Conservation (phyloP, 2,797 vertebrate species). For the Acomys russatus region DNA sequence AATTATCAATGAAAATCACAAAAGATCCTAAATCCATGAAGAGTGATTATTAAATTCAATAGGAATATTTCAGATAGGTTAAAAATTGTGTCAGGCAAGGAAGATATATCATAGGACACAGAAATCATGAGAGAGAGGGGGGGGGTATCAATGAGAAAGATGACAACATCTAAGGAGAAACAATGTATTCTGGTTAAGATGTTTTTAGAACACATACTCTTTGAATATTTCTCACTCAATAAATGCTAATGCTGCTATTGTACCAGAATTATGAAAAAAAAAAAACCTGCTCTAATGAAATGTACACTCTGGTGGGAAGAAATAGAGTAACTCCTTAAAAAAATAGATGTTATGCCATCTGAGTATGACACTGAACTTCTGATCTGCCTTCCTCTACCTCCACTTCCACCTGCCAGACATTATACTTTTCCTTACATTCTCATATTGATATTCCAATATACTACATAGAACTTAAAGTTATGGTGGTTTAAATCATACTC, state of each 20-base stretch:
- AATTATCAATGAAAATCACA: constrained; percentile 31
- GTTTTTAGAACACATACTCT: neutral
- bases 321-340: neutral
- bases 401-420: neutral
- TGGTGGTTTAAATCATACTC: neutral
- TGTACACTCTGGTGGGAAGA: neutral
- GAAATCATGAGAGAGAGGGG: neutral
- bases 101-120: neutral
- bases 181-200: neutral
- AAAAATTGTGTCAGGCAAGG: neutral
- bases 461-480: constrained; percentile 15
- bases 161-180: neutral
- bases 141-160: neutral
- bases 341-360: neutral
- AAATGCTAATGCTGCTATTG: neutral
- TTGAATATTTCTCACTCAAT: neutral
- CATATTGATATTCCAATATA: neutral
- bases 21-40: neutral
- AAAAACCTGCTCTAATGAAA: neutral
- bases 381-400: neutral
- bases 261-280: neutral
- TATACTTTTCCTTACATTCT: neutral
- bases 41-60: neutral
- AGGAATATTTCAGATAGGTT: neutral
- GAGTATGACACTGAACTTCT: neutral